Conservation (phyloP, 2,113 vertebrate genomes). For the Neogale vison region DNA sequence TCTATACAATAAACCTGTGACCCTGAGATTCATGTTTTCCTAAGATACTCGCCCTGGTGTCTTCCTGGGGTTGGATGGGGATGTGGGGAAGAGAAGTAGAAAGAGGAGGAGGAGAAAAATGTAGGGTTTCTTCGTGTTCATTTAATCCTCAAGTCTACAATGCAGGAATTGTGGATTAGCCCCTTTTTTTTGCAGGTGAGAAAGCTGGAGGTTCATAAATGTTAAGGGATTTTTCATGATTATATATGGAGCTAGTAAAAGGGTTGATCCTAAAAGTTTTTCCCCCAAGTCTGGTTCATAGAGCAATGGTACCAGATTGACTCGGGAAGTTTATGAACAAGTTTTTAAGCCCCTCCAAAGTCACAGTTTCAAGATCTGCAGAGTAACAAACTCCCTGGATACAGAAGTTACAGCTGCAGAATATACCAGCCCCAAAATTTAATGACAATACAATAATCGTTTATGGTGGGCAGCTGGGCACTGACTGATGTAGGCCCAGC, state of each 20-base stretch:
- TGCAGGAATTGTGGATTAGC: not conserved
- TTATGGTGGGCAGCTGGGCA: not conserved
- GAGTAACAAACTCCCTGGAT: not conserved
- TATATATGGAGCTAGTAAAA: not conserved
- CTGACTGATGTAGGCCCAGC: not conserved
- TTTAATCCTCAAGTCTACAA: not conserved
- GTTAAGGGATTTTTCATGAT: not conserved
- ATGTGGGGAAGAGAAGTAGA: not conserved
- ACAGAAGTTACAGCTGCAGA: not conserved
- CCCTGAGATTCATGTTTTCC: constrained; percentile 89
- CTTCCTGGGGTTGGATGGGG: constrained; percentile 72
- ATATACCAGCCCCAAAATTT: not conserved
- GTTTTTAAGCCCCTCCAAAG: not conserved
- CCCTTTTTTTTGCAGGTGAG: not conserved
- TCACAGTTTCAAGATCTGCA: not conserved
- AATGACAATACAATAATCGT: not conserved
- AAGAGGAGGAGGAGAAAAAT: not conserved
- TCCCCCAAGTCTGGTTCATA: not conserved
- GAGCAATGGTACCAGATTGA: not conserved
- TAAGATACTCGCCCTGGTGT: constrained; percentile 82
- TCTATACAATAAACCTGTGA: constrained; percentile 91
- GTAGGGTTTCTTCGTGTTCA: not conserved
- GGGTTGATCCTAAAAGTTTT: not conserved
- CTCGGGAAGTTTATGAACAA: not conserved
- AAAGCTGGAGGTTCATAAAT: not conserved